Base-by-base conservation (phyloP, 2,113 vertebrate genomes). In the Chaenogobius annularis region DNA sequence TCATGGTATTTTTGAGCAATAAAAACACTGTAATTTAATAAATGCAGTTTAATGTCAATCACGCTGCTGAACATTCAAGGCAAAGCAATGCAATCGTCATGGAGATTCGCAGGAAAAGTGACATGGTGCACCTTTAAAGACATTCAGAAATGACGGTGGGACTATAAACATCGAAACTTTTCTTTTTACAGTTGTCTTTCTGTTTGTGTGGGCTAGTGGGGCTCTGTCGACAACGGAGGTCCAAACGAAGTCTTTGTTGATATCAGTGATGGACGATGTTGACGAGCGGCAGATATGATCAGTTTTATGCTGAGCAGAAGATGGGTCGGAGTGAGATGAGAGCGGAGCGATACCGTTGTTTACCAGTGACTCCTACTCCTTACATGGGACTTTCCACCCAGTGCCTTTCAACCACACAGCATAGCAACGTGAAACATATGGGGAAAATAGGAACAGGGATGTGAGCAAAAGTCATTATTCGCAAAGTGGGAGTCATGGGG, bases 351-450 rank as follows among this genome's bases (percentile, higher is more conserved):
- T 80, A 78, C 55, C 7, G 55, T 67, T 84, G 76, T 85, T 84
- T 66, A 83, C 66, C 62, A 46, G n/a, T 48, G 11, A 76, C 63
- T 65, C 14, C 72, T 79, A 64, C 26, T 84, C 78, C 79, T 86
- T 78, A 82, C 64, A 84, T 70, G 82, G 81, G 74, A 81, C 66
- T 83, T 85, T 86, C 79, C 79, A 79, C 35, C 1, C 15, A 52
- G 62, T 14, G 44, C 70, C 70, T 84, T 70, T 85, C 68, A 74
- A 76, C 55, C 17, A 37, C 31, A 35, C 67, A 68, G 54, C 79
- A 74, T 19, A 73, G 80, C 77, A 80, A 75, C 80, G 85, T 84
- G 74, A 85, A 88, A 85, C 70, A 75, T 70, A 79, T 50, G 68
- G 3, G 80, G 66, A 52, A 72, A 74, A 80, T 72, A 73, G 78